phyloP scores from a whole-genome alignment of 2,888 invertebrate genomes.

The Melitaea athalia region DNA sequence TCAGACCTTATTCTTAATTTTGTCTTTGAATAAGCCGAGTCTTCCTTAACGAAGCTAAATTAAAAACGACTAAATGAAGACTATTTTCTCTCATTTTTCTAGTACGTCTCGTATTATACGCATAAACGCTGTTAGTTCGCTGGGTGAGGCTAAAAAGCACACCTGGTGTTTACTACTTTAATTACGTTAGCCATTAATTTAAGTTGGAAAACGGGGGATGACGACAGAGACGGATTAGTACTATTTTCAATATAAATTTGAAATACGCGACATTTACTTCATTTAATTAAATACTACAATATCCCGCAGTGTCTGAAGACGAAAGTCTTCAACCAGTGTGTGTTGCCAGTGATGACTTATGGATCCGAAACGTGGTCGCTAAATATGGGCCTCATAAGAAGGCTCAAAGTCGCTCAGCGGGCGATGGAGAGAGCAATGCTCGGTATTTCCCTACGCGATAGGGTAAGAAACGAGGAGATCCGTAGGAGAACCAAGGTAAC shows the following conservation, averaged over 20 bases:
- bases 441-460: too few species aligned
- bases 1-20: constrained; percentile 28
- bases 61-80: constrained; percentile 38
- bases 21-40: constrained; percentile 38
- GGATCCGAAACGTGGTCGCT: too few species aligned
- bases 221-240: constrained; percentile 68
- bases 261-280: too few species aligned
- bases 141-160: constrained; percentile 50
- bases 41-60: constrained; percentile 39
- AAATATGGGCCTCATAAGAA: too few species aligned
- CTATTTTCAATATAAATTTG: constrained; percentile 41
- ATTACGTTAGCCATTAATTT: constrained; percentile 72
- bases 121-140: constrained; percentile 44
- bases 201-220: constrained; percentile 61
- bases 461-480: too few species aligned
- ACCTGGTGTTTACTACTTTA: constrained; percentile 74
- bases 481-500: too few species aligned
- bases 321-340: too few species aligned
- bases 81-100: constrained; percentile 29
- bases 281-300: too few species aligned
- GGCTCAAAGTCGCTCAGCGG: too few species aligned
- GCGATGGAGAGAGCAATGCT: too few species aligned
- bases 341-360: too few species aligned
- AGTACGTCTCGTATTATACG: constrained; percentile 40
- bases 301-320: too few species aligned